Base-by-base conservation (phyloP, 2,797 vertebrate genomes). In the Vireo griseus region DNA sequence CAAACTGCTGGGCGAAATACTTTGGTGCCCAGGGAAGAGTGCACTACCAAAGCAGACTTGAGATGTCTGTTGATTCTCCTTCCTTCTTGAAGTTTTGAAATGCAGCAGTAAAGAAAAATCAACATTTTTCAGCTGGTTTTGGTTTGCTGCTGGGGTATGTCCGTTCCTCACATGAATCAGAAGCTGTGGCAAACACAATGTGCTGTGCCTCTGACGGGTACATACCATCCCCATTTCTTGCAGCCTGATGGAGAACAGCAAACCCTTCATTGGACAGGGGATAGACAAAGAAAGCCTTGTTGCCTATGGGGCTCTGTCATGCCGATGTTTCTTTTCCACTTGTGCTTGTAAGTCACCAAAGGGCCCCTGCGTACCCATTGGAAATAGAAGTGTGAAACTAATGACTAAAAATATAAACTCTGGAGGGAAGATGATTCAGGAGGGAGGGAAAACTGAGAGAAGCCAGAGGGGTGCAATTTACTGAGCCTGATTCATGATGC, bases 341-440 rank as follows among this genome's bases (percentile, higher is more conserved):
- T 74, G 20, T 35, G 63, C 59, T 92, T 39, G 2, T 37, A 51
- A 90, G 81, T 80, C 80, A 92, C 77, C 94, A 85, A 91, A 80
- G 29, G 35, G 59, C 63, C 33, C 0, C 0, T 59, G 21, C 1
- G 0, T 42, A 68, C 31, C 72, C 88, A 68, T 51, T 87, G 74
- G 88, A 91, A 92, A 88, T 29, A 61, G 51, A 94, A 92, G 89
- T 86, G 91, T 73, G 81, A 93, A 88, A 88, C 88, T 85, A 94
- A 91, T 83, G 88, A 89, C 77, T 68, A 84, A 91, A 97, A 94
- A 94, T 91, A 94, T 45, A 96, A 87, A 80, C 59, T 88, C 37
- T 40, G 65, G 65, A 92, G 66, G 73, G 86, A 45, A 75, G 51
- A 78, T 83, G 59, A 44, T 52, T 88, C 52, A 67, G 58, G 58